These are phyloP conservation scores for Trachelus troglodyta DNA, from an alignment of 2,888 invertebrate species.

Conservation along the genomic window DNA sequence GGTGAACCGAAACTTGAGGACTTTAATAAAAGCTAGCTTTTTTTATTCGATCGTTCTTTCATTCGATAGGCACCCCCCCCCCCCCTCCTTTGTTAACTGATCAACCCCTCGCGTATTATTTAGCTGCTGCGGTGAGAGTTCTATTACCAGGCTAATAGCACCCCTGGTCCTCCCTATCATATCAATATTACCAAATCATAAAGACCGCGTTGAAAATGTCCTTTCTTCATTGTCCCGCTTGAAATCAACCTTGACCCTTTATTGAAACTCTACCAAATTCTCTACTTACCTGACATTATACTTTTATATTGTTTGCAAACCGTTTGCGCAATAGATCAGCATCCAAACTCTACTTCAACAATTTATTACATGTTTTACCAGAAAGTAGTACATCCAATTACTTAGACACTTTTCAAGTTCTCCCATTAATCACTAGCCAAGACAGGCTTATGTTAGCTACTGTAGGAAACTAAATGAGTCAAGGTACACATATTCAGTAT, in stretches of 20 bases:
- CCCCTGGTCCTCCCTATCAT: background rate
- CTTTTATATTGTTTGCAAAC: background rate
- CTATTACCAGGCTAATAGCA: background rate
- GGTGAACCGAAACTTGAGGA: background rate
- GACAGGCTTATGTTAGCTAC: background rate
- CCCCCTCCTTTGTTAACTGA: background rate
- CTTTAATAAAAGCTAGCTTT: background rate
- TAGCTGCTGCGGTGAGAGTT: background rate
- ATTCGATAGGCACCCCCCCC: background rate
- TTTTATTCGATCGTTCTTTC: background rate
- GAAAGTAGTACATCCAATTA: background rate
- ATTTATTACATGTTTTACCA: background rate
- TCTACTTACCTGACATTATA: background rate
- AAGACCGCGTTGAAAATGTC: background rate
- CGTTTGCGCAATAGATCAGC: background rate
- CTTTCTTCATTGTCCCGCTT: background rate
- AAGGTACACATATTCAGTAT: constrained; percentile 11
- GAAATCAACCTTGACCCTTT: background rate
- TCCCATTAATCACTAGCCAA: background rate
- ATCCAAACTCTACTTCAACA: background rate
- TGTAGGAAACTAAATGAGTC: background rate
- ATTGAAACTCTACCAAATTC: background rate
- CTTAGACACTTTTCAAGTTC: background rate
- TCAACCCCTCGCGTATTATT: background rate
- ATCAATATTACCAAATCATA: constrained; percentile 4